phyloP scores from a whole-genome alignment of 2,797 vertebrate genomes.

The Sparus aurata region DNA sequence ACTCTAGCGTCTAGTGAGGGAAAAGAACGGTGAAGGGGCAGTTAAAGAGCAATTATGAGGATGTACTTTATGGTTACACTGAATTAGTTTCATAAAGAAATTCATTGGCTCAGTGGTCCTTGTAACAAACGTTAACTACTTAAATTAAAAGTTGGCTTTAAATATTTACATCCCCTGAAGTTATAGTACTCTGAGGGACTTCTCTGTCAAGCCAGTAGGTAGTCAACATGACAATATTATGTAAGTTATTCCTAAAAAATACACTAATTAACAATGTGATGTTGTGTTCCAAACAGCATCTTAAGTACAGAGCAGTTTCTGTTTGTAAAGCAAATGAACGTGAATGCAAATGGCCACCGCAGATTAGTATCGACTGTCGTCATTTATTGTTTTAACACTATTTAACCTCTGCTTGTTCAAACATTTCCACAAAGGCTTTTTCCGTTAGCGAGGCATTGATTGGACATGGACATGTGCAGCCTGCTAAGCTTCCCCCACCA shows the following conservation, averaged over 20 bases:
- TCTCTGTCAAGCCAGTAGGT: slow-evolving; percentile 24
- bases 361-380: slow-evolving; percentile 20
- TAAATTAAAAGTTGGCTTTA: slow-evolving; percentile 18
- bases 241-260: slow-evolving; percentile 16
- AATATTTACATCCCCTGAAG: slow-evolving; percentile 14
- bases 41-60: slow-evolving; percentile 18
- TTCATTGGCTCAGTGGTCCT: background rate
- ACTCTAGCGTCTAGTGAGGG: background rate
- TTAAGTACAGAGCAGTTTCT: background rate
- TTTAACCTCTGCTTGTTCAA: slow-evolving; percentile 37
- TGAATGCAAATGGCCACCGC: background rate
- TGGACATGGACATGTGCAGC: slow-evolving; percentile 9
- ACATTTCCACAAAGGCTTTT: slow-evolving; percentile 25
- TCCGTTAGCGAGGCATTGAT: slow-evolving; percentile 31
- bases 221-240: slow-evolving; percentile 13
- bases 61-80: slow-evolving; percentile 14
- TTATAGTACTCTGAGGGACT: slow-evolving; percentile 2
- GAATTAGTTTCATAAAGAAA: slow-evolving; percentile 35
- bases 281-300: background rate
- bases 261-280: background rate
- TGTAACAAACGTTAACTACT: background rate
- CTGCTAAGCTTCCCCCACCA: slow-evolving; percentile 1
- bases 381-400: slow-evolving; percentile 31
- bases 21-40: slow-evolving; percentile 3
- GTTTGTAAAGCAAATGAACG: background rate